Evolutionary conservation across 2,113 vertebrate genomes (phyloP).

Genomic region (Hipposideros armiger): DNA sequence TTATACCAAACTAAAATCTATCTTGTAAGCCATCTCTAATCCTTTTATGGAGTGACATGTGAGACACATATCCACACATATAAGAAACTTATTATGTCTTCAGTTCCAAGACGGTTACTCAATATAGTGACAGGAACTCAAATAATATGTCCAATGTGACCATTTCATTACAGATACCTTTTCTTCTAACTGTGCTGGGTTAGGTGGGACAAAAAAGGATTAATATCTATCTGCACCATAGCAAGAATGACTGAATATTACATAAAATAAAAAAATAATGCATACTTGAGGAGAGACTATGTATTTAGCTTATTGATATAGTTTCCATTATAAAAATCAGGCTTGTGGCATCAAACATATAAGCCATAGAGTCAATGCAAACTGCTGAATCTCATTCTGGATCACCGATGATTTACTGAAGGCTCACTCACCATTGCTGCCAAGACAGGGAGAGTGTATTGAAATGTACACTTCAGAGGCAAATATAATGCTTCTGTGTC

Average conservation of each 20-base stretch:
- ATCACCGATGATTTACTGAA: constrained; percentile 62
- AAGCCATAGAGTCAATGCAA: constrained; percentile 59
- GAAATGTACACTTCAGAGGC: constrained; percentile 48
- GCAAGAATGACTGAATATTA: not conserved
- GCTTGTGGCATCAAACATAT: not conserved
- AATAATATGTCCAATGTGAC: not conserved
- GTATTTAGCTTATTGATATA: not conserved
- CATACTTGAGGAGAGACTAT: not conserved
- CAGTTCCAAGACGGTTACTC: not conserved
- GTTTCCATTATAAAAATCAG: constrained; percentile 41
- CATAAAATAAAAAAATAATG: not conserved
- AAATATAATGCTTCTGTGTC: constrained; percentile 46
- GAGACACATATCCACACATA: not conserved
- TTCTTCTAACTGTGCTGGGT: not conserved
- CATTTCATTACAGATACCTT: not conserved
- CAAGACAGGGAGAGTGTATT: constrained; percentile 41
- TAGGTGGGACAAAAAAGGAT: not conserved
- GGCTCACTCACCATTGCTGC: constrained; percentile 26
- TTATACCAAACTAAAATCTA: not conserved
- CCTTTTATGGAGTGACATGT: not conserved
- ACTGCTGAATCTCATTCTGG: constrained; percentile 53
- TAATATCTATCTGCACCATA: not conserved
- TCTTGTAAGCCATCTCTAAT: not conserved
- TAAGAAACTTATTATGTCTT: not conserved
- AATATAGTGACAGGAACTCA: not conserved